Conservation (phyloP, 2,888 invertebrate species). For the Macaria liturata region DNA sequence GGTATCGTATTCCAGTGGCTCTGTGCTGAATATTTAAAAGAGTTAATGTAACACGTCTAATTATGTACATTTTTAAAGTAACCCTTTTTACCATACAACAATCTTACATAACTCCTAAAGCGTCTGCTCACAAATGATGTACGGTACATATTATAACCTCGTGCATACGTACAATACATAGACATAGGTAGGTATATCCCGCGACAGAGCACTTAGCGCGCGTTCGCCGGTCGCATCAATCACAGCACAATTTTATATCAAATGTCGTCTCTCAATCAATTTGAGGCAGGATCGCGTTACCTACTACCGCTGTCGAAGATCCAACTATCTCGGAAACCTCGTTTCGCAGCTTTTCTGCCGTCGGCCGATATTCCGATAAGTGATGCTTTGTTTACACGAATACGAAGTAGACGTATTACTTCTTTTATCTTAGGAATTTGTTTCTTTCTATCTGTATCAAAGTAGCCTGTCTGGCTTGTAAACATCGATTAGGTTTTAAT, state of each 20-base stretch:
- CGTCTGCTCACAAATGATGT: too few relatives aligned
- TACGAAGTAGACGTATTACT: conserved; percentile 6
- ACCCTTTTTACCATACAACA: too few relatives aligned
- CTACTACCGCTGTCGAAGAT: conserved; percentile 44
- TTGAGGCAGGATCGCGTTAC: conserved; percentile 78
- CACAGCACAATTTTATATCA: conserved; percentile 83
- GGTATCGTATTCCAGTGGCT: not conserved
- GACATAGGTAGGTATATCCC: conserved; percentile 52
- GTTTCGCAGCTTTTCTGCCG: conserved; percentile 17
- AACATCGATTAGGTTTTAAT: too few relatives aligned
- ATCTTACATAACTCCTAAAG: too few relatives aligned
- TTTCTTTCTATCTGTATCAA: not conserved
- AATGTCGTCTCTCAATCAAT: conserved; percentile 83
- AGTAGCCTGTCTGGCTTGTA: not conserved
- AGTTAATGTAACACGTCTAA: too few relatives aligned
- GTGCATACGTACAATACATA: conserved; percentile 12
- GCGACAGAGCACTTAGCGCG: conserved; percentile 79
- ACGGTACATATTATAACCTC: not conserved
- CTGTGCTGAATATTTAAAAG: too few relatives aligned
- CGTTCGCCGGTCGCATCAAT: conserved; percentile 75
- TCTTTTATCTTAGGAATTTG: conserved; percentile 5
- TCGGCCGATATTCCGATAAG: conserved; percentile 19
- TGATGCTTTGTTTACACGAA: conserved; percentile 16
- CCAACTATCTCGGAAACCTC: conserved; percentile 18
- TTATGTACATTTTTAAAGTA: too few relatives aligned